Percentiles rank a stretch among this genome's conserved stretches.
Evolutionary conservation across 1,140 invertebrate genomes (phyloP).

Genomic region (Zaprionus inermis): DNA sequence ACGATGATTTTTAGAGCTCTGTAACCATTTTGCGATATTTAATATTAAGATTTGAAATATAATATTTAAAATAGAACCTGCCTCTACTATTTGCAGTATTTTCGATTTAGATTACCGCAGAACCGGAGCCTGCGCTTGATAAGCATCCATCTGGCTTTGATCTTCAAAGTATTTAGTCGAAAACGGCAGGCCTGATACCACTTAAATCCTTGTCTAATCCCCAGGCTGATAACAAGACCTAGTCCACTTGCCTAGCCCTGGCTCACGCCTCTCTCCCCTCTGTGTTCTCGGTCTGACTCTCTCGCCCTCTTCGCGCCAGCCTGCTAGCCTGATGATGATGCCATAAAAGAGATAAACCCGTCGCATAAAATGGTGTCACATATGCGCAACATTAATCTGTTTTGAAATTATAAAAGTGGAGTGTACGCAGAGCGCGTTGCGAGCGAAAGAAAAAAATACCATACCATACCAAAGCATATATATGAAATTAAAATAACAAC

Average conservation of each 20-base stretch:
- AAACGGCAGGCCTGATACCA: constrained; percentile 54
- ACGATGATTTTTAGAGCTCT: too few relatives aligned
- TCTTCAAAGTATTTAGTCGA: constrained; percentile 52
- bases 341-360: constrained; percentile 80
- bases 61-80: too few relatives aligned
- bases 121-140: background rate
- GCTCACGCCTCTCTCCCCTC: background rate
- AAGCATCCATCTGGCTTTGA: constrained; percentile 62
- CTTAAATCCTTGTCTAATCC: constrained; percentile 54
- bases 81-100: background rate
- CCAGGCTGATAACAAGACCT: constrained; percentile 28
- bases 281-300: background rate
- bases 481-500: constrained; percentile 79
- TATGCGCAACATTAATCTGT: constrained; percentile 84
- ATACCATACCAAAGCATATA: background rate
- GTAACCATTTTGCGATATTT: too few relatives aligned
- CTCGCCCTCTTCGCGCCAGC: background rate
- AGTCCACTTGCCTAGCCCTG: constrained; percentile 30
- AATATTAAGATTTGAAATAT: too few relatives aligned
- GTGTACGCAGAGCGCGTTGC: constrained; percentile 47
- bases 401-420: constrained; percentile 80
- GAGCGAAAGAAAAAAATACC: constrained; percentile 43
- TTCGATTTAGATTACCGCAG: background rate
- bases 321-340: constrained; percentile 60
- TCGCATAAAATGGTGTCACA: constrained; percentile 83